phyloP scores from a whole-genome alignment of 2,888 invertebrate genomes.

The Ryuthela nishihirai region DNA sequence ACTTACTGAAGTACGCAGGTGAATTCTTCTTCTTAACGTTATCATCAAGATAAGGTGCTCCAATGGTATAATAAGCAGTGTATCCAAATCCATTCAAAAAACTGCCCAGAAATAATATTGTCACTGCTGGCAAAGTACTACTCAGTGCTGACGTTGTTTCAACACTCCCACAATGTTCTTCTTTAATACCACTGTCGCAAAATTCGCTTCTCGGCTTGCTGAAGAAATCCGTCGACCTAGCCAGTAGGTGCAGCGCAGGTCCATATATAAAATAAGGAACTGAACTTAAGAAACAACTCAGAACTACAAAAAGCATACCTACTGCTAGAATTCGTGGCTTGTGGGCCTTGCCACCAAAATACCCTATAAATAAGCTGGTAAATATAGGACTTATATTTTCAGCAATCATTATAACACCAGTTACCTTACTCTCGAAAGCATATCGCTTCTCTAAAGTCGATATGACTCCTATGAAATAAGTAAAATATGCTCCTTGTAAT shows the following conservation, averaged over 20 bases:
- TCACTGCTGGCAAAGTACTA: constrained; percentile 35
- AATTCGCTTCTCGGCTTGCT: constrained; percentile 11
- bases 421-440: constrained; percentile 40
- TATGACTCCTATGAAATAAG: constrained; percentile 38
- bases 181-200: constrained; percentile 2
- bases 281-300: constrained; percentile 35
- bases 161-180: constrained; percentile 6
- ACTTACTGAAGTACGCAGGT: constrained; percentile 40
- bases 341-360: constrained; percentile 37
- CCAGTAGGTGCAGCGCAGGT: constrained; percentile 29
- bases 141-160: constrained; percentile 5
- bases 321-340: constrained; percentile 35
- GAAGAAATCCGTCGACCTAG: background rate
- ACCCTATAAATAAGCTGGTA: constrained; percentile 36
- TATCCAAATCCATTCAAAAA: constrained; percentile 43
- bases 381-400: constrained; percentile 38
- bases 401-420: constrained; percentile 41
- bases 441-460: constrained; percentile 41
- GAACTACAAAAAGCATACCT: constrained; percentile 30
- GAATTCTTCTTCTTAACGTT: constrained; percentile 43
- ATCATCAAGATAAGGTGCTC: constrained; percentile 42
- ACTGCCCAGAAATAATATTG: constrained; percentile 37
- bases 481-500: constrained; percentile 40
- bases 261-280: constrained; percentile 42
- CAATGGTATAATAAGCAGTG: constrained; percentile 41